These are phyloP conservation scores for Apodemia mormo DNA, from an alignment of 2,888 invertebrate genomes.

Conservation along the genomic window DNA sequence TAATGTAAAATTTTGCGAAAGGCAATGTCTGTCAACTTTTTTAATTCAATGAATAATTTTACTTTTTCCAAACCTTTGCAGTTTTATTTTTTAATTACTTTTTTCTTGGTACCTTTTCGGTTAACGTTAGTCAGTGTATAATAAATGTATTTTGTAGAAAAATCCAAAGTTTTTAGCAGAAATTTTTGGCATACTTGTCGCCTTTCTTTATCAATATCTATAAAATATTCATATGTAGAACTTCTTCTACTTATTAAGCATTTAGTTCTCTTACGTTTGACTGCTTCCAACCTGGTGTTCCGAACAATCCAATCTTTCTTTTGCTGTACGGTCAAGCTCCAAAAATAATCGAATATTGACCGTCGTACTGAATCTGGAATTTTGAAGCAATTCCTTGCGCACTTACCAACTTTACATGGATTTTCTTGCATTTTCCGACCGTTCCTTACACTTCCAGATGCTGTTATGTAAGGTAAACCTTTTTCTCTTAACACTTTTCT, in stretches of 20 bases:
- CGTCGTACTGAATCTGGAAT: background rate
- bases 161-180: background rate
- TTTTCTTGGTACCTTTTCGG: too few relatives aligned
- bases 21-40: too few relatives aligned
- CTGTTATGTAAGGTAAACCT: background rate
- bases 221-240: background rate
- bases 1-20: too few relatives aligned
- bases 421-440: background rate
- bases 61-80: too few relatives aligned
- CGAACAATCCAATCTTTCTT: background rate
- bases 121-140: background rate
- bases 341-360: background rate
- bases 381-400: background rate
- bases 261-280: background rate
- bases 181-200: background rate
- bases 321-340: background rate
- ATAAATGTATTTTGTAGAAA: slow-evolving; percentile 1
- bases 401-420: background rate
- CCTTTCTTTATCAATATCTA: background rate
- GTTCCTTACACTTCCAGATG: background rate
- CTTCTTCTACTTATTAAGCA: background rate
- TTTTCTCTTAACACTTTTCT: background rate
- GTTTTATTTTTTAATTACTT: too few relatives aligned
- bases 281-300: background rate
- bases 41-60: too few relatives aligned